Conservation (phyloP, 2,888 invertebrate genomes). For the Tupiocoris notatus region DNA sequence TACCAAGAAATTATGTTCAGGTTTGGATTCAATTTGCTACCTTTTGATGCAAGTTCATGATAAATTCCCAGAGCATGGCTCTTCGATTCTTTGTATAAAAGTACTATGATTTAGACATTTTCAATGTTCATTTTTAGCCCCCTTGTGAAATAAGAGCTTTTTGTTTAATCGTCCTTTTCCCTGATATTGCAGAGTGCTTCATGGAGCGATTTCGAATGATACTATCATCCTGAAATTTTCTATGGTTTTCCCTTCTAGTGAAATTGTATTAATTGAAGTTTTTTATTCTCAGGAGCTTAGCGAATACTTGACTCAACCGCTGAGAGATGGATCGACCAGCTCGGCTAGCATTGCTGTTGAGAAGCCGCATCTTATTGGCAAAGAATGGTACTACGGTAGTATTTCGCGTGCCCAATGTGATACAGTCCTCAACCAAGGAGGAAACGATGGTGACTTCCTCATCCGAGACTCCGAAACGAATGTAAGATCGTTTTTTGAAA, state of each 20-base stretch:
- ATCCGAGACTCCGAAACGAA: slow-evolving; percentile 99
- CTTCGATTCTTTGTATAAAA: too few species aligned
- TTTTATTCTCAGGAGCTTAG: slow-evolving; percentile 67
- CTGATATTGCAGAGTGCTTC: too few species aligned
- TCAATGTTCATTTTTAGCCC: too few species aligned
- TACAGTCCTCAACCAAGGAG: slow-evolving; percentile 88
- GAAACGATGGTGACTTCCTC: slow-evolving; percentile 96
- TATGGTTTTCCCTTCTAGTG: not conserved
- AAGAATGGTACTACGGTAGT: slow-evolving; percentile 97
- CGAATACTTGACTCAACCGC: slow-evolving; percentile 83
- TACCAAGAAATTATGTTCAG: slow-evolving; percentile 89
- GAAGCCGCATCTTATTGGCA: slow-evolving; percentile 70
- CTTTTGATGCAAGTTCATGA: not conserved
- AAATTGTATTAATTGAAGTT: not conserved
- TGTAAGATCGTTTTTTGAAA: too few species aligned
- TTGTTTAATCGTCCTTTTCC: too few species aligned
- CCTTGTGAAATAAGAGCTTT: too few species aligned
- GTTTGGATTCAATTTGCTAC: too few species aligned
- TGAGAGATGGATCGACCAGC: slow-evolving; percentile 61
- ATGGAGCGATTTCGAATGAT: too few species aligned
- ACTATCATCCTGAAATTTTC: not conserved
- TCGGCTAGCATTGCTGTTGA: slow-evolving; percentile 56
- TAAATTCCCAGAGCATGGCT: too few species aligned
- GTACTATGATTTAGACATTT: not conserved
- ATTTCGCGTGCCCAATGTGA: slow-evolving; percentile 96